These are phyloP conservation scores for Amniataba percoides DNA, from an alignment of 2,797 vertebrate genomes.

Conservation along the genomic window DNA sequence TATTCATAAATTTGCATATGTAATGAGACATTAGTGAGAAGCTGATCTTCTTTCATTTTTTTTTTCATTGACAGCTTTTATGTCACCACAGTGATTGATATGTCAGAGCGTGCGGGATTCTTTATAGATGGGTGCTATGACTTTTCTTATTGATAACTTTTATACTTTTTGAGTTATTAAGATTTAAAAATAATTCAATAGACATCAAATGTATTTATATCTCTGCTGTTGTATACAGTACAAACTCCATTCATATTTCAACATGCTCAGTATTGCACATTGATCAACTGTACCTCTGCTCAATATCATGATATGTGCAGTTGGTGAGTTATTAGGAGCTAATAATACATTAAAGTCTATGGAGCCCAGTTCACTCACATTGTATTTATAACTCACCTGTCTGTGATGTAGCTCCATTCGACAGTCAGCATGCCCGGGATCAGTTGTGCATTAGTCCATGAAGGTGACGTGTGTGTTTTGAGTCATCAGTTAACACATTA, in stretches of 20 bases:
- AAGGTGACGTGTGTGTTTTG: neutral
- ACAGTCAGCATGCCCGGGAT: neutral
- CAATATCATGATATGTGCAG: slow-evolving; percentile 53
- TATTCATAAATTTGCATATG: slow-evolving; percentile 65
- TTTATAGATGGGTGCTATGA: slow-evolving; percentile 72
- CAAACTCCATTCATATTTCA: slow-evolving; percentile 49
- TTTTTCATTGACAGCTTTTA: slow-evolving; percentile 47
- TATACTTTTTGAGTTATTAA: slow-evolving; percentile 76
- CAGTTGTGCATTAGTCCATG: neutral
- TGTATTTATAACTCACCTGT: slow-evolving; percentile 10
- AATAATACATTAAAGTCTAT: slow-evolving; percentile 69
- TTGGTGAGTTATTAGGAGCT: slow-evolving; percentile 49
- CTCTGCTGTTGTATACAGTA: slow-evolving; percentile 62
- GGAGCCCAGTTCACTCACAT: slow-evolving; percentile 38
- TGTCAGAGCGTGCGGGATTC: slow-evolving; percentile 38
- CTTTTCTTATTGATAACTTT: slow-evolving; percentile 77
- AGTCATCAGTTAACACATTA: neutral
- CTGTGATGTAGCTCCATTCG: neutral
- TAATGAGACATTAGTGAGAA: slow-evolving; percentile 56
- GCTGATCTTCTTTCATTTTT: slow-evolving; percentile 45
- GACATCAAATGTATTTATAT: slow-evolving; percentile 71
- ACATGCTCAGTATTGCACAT: slow-evolving; percentile 57
- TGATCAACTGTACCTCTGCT: slow-evolving; percentile 43
- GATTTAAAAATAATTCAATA: slow-evolving; percentile 64
- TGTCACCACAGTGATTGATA: slow-evolving; percentile 40